Base-by-base conservation (phyloP, 2,888 invertebrate species). In the Pheosia tremula region DNA sequence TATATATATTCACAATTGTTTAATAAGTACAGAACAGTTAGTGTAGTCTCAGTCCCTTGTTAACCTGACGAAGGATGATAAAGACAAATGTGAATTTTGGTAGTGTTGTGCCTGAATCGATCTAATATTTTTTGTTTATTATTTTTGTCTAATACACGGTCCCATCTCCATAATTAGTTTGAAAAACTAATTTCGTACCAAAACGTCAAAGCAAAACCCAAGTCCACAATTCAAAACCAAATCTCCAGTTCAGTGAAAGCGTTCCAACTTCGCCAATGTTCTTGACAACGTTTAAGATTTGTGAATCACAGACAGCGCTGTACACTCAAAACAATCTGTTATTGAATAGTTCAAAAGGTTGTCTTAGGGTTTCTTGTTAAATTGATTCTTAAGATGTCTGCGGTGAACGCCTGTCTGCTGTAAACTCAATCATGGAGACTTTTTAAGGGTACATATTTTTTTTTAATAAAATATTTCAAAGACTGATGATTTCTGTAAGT, bases 271-370 rank as follows among this genome's bases (percentile, higher is more conserved):
- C 7, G 47, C 5, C 53, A 24, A 54, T 63, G 66, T 43, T 67
- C 61, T 73, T 65, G 65, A 69, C 64, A 75, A 71, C 56, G 60
- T 60, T 66, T 41, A 50, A 38, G 39, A n/a, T 11, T 49, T 57
- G 64, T 72, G 63, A 74, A 70, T 74, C 60, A 63, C 45, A 56
- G 59, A 64, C 64, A 52, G 56, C 55, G 56, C n/a, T 39, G 58
- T 45, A 13, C 74, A 65, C 62, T 69, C 68, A 61, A 67, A 75
- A 75, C 77, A 74, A 68, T 76, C 74, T 75, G 75, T 66, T 72
- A 70, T 77, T 74, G 75, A 77, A 68, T 66, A 53, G 37, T 53
- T 53, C 37, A 37, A 53, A 53, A 53, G 53, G 37, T 38, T 53
- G 36, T 37, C 8, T 9, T 53, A 53, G 10, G 53, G 37, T 36